Evolutionary conservation across 2,113 vertebrate genomes (phyloP), one percentile per base, ranked within the genome.

Genomic region (Crocuta crocuta): DNA sequence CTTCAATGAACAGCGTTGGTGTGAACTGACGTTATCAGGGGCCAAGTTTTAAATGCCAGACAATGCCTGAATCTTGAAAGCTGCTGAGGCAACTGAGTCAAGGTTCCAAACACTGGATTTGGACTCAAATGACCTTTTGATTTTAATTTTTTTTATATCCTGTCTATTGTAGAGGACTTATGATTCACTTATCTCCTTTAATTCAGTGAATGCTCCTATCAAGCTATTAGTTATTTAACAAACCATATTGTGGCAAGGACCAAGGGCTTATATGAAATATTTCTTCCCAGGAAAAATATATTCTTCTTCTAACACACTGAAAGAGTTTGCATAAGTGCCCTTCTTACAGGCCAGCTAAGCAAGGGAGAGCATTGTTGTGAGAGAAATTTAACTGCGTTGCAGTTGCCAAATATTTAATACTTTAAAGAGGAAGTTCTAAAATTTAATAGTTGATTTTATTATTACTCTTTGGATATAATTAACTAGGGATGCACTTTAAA

Each of bases 381-480:
- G n/a, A 81, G 71, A 78, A 80, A 90, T 93, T 98, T 98, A 98
- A 98, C 94, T 94, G 85, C 68, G 24, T 93, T 26, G n/a, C 58
- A 48, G 79, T 96, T 98, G 93, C 97, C 80, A 97, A 98, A 98
- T 97, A 92, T 97, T 98, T 99, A 98, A 96, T 98, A 73, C 90
- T 98, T 99, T 98, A 98, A 99, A 98, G 97, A 98, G 97, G 85
- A 98, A 97, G 98, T 98, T 99, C 98, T 99, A 99, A 99, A 99
- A 98, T 99, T 98, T 99, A 98, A 99, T 98, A 98, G 98, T 98
- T 98, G 97, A 91, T 98, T 99, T 99, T 99, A 99, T 98, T 99
- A 98, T 98, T 98, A 98, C 97, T 98, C 97, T 99, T 99, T 98
- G 97, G 85, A 97, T 98, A 93, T 98, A 98, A 98, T 99, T 99